phyloP scores from a whole-genome alignment of 1,140 invertebrate genomes.

The fruit fly (Drosophila melanogaster) region Release_6_plus_ISO1_MT NT_037436.4:12715501-12716000 shows the following conservation, averaged over 20 bases:
- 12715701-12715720: conserved; percentile 45
- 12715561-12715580: too few relatives aligned
- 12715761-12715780: conserved; percentile 73
- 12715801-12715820: too few relatives aligned
- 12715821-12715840: conserved; percentile 18
- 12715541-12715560: too few relatives aligned
- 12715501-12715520: conserved; percentile 64
- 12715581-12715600: conserved; percentile 2
- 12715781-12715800: conserved; percentile 36
- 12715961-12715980: conserved; percentile 46
- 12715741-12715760: conserved; percentile 63
- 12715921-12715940: conserved; percentile 26
- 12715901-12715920: conserved; percentile 32
- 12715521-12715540: too few relatives aligned
- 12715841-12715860: conserved; percentile 22
- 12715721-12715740: conserved; percentile 27
- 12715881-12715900: conserved; percentile 26
- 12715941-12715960: conserved; percentile 45
- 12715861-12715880: conserved; percentile 34
- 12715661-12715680: conserved; percentile 77
- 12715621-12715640: conserved; percentile 81
- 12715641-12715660: conserved; percentile 83
- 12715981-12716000: conserved; percentile 23
- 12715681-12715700: conserved; percentile 76
- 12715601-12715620: conserved; percentile 62